Base-by-base conservation (phyloP, 2,888 invertebrate species). In the Caenorhabditis drosophilae region DNA sequence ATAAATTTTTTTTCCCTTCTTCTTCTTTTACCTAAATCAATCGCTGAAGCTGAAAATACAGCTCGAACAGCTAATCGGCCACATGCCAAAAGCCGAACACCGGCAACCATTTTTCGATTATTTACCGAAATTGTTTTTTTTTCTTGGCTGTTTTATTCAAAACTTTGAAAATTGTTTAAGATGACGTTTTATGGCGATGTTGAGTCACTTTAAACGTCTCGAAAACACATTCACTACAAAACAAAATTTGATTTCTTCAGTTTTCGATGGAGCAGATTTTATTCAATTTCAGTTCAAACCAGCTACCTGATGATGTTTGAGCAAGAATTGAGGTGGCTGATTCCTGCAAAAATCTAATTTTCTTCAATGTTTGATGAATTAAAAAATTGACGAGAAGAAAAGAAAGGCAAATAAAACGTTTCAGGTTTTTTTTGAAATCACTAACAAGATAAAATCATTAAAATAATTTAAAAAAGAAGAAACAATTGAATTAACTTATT, bases 11-110 rank as follows among this genome's bases (percentile, higher is more conserved):
- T 15, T 9, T 23, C 23, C 40, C 20, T 18, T 11, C 6, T 6
- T 15, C 11, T 22, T 18, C 12, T 42, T 18, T 42, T 3, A 64
- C 68, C 69, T 31, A 73, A 46, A 49, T 73, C 73, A 11, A 73
- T 36, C 20, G 73, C 68, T 9, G 66, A 56, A 4, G 70, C 75
- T 15, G 75, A 71, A 35, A 76, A 72, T 9, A 68, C 76, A 15
- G 76, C 76, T 50, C 78, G 57, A 23, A 77, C 70, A 25, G 76
- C 74, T 15, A 76, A 54, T 20, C 75, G 67, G n/a, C 75, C 73
- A 58, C 72, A 76, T 38, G 72, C 63, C 47, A 75, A 55, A 44
- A 75, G 51, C 49, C 70, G 61, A 45, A 68, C 67, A 51, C 68
- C 71, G 58, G 59, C 66, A 20, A 73, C 73, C 73, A 73, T 73